These are phyloP conservation scores for Nylanderia fulva DNA, from an alignment of 1,140 invertebrate species.

Conservation along the genomic window DNA sequence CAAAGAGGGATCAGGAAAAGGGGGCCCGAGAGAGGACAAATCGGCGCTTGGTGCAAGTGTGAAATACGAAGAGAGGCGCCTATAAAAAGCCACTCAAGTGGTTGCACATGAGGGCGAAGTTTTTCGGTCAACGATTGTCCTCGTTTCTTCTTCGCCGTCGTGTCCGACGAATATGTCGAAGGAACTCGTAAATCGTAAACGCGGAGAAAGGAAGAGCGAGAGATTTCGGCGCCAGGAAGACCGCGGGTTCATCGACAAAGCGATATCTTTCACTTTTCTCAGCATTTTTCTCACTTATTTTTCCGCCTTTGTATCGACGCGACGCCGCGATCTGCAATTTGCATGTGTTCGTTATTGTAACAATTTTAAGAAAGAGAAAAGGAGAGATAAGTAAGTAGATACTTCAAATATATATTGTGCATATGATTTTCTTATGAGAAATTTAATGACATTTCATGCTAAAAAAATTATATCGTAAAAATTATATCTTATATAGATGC, in stretches of 20 bases:
- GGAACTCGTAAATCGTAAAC: slow-evolving; percentile 69
- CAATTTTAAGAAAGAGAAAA: neutral
- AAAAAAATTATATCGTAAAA: no score
- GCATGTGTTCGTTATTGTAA: neutral
- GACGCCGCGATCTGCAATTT: neutral
- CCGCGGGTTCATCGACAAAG: neutral
- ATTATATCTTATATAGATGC: no score
- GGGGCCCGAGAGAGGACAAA: slow-evolving; percentile 35
- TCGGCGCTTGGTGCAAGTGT: slow-evolving; percentile 54
- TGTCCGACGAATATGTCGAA: slow-evolving; percentile 23
- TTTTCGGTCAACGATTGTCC: slow-evolving; percentile 66
- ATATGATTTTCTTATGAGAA: neutral
- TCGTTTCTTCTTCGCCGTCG: slow-evolving; percentile 22
- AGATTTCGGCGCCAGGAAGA: slow-evolving; percentile 65
- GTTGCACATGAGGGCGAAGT: slow-evolving; percentile 72
- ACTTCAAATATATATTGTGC: neutral
- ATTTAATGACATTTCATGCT: no score
- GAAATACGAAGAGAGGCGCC: slow-evolving; percentile 70
- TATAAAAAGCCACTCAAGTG: slow-evolving; percentile 73
- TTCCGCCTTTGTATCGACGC: neutral
- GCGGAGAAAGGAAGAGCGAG: slow-evolving; percentile 9
- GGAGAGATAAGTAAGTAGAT: no score
- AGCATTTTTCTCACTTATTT: slow-evolving; percentile 13
- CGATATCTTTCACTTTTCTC: neutral
- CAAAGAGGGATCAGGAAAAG: neutral